Conservation (phyloP, 2,888 invertebrate species). For the Nudaria mundana region DNA sequence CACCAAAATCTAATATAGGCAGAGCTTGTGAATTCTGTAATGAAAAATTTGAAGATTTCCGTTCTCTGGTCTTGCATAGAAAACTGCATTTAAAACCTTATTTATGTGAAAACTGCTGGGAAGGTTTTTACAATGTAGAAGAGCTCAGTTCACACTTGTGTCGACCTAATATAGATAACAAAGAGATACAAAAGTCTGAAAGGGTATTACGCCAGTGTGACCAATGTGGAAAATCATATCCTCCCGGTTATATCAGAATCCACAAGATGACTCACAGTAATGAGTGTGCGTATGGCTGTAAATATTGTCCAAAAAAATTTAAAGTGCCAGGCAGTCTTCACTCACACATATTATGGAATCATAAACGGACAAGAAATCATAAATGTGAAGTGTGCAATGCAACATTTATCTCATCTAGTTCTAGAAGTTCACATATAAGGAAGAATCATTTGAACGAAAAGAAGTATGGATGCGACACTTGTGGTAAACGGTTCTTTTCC, state of each 20-base stretch:
- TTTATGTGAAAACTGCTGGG: conserved; percentile 73
- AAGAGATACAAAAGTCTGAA: conserved; percentile 50
- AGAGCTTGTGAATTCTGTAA: conserved; percentile 71
- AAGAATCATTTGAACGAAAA: conserved; percentile 75
- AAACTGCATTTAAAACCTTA: conserved; percentile 68
- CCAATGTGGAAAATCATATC: conserved; percentile 76
- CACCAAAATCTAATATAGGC: conserved; percentile 52
- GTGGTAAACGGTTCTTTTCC: conserved; percentile 70
- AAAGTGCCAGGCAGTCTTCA: conserved; percentile 72
- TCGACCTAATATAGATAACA: conserved; percentile 48
- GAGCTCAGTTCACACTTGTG: conserved; percentile 58
- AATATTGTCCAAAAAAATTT: conserved; percentile 73
- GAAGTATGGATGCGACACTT: conserved; percentile 71
- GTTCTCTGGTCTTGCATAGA: conserved; percentile 63
- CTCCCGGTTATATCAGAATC: conserved; percentile 69
- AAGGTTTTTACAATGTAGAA: conserved; percentile 55
- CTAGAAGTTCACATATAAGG: conserved; percentile 67
- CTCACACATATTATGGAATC: conserved; percentile 73
- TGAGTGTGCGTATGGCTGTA: conserved; percentile 65
- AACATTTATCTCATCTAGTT: conserved; percentile 71
- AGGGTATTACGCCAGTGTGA: conserved; percentile 64
- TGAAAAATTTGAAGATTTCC: conserved; percentile 72
- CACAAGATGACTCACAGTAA: conserved; percentile 72
- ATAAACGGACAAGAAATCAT: conserved; percentile 69
- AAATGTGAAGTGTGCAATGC: conserved; percentile 74